Conservation (phyloP, 2,113 vertebrate genomes). For the Gambusia affinis region DNA sequence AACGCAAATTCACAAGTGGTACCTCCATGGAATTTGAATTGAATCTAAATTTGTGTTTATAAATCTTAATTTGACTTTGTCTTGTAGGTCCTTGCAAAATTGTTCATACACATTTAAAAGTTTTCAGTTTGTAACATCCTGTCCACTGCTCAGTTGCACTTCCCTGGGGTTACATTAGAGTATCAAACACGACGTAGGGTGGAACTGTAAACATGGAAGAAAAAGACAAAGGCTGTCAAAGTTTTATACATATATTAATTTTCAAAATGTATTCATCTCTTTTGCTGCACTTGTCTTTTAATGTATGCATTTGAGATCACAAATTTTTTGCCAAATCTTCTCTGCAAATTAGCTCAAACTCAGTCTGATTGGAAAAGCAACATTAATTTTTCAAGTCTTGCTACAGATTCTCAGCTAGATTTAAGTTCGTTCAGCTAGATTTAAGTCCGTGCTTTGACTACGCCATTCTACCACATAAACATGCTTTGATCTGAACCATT, state of each 20-base stretch:
- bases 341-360: background rate
- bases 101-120: background rate
- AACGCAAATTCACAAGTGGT: background rate
- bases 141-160: too few species aligned
- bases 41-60: background rate
- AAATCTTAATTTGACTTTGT: background rate
- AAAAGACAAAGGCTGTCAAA: too few species aligned
- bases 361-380: background rate
- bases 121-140: background rate
- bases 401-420: background rate
- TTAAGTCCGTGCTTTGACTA: background rate
- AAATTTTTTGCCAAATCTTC: background rate
- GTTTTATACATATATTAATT: background rate
- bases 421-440: background rate
- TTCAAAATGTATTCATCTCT: background rate
- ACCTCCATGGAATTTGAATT: background rate
- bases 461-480: background rate
- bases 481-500: background rate
- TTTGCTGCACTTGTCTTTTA: background rate
- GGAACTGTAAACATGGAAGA: too few species aligned
- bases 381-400: background rate
- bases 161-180: too few species aligned
- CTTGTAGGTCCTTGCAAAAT: background rate
- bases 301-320: background rate
- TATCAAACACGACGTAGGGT: too few species aligned